Conservation (phyloP, 2,113 vertebrate genomes). For the Grantiella picta region DNA sequence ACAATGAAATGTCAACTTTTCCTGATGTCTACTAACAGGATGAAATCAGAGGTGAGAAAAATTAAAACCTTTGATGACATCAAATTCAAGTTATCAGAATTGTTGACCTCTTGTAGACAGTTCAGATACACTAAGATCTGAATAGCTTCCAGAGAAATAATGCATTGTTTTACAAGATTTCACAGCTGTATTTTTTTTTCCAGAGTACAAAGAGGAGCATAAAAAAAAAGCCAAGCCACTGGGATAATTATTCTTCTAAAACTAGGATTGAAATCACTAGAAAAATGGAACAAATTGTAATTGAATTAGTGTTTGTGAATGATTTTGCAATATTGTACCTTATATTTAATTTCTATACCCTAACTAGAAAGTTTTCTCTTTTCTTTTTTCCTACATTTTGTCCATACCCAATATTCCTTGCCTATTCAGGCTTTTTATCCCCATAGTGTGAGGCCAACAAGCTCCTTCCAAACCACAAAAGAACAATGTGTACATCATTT, state of each 20-base stretch:
- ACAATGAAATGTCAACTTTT: not conserved
- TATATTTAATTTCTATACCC: not conserved
- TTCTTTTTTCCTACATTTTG: not conserved
- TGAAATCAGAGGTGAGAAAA: not conserved
- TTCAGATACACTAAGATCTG: not conserved
- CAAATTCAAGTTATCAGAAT: not conserved
- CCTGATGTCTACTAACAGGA: not conserved
- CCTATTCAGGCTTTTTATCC: not conserved
- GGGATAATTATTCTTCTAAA: not conserved
- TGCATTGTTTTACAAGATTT: not conserved
- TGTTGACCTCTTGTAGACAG: not conserved
- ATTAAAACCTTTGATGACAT: not conserved
- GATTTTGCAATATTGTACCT: not conserved
- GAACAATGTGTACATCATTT: not conserved
- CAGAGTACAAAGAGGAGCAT: not conserved
- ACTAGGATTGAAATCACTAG: not conserved
- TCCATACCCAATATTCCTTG: not conserved
- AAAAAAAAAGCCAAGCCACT: not conserved
- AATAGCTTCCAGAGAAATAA: not conserved
- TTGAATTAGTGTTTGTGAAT: not conserved
- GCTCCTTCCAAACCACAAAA: not conserved
- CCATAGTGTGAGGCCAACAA: not conserved
- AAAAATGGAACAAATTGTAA: not conserved
- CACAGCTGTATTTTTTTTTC: not conserved
- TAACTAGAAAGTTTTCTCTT: not conserved